A percentile compares a stretch with the other conserved stretches of the same genome.
Conservation (phyloP, 2,888 invertebrate species). For the Drosophila sordidula region DNA sequence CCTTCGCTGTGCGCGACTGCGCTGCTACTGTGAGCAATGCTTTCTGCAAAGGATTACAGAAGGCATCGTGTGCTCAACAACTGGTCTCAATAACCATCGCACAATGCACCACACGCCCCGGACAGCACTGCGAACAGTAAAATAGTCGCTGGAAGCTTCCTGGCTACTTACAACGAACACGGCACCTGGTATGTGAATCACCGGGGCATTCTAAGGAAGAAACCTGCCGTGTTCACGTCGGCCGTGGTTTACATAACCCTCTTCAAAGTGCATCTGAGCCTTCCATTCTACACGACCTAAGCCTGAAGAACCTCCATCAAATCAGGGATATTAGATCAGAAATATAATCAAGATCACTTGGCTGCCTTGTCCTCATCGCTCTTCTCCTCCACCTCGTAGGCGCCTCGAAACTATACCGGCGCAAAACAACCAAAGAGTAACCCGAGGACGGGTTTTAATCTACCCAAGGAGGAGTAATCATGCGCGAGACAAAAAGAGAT, state of each 20-base stretch:
- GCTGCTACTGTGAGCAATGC: conserved; percentile 1
- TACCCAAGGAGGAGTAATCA: background rate
- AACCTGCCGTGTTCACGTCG: background rate
- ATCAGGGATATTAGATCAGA: background rate
- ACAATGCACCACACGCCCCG: conserved; percentile 9
- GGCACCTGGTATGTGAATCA: conserved; percentile 9
- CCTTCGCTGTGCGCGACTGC: conserved; percentile 2
- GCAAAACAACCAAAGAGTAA: background rate
- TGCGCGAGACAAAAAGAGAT: background rate
- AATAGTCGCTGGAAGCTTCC: conserved; percentile 4
- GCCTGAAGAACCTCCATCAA: background rate
- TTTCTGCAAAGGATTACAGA: background rate
- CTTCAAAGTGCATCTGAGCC: background rate
- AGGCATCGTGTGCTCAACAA: conserved; percentile 14
- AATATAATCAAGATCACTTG: background rate
- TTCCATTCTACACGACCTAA: background rate
- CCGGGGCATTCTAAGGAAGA: background rate
- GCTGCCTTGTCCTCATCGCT: background rate
- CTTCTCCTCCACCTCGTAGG: background rate
- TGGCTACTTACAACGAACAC: conserved; percentile 12
- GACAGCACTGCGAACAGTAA: conserved; percentile 13
- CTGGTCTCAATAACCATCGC: conserved; percentile 6
- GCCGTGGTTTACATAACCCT: background rate
- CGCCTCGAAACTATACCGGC: background rate
- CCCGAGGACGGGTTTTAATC: background rate